Percentiles rank a stretch among this genome's conserved stretches.
phyloP scores from a whole-genome alignment of 2,113 vertebrate genomes.

The Anas platyrhynchos region DNA sequence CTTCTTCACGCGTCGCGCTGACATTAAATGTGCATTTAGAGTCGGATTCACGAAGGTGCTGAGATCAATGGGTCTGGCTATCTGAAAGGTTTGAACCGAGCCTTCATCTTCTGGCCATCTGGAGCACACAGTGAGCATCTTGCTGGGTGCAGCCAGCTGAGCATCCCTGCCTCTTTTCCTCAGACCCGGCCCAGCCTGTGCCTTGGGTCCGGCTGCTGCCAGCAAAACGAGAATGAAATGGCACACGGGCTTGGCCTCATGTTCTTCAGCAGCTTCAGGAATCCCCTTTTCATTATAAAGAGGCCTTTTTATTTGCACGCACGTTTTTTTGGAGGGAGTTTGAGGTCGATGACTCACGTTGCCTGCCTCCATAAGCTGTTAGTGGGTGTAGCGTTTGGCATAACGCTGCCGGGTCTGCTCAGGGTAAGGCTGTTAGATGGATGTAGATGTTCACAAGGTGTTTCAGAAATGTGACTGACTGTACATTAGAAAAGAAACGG shows the following conservation, averaged over 20 bases:
- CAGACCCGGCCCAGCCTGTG: fast-evolving
- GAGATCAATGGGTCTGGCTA: not conserved
- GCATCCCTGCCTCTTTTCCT: not conserved
- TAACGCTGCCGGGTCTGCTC: not conserved
- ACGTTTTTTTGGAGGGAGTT: not conserved
- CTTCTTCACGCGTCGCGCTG: not conserved
- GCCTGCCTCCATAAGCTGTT: not conserved
- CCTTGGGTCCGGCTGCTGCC: not conserved
- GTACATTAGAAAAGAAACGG: not conserved
- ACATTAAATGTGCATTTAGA: not conserved
- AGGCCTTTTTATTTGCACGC: not conserved
- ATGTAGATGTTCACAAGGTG: not conserved
- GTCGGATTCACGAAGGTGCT: not conserved
- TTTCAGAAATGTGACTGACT: fast-evolving
- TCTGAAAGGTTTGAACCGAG: not conserved
- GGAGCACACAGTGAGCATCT: not conserved
- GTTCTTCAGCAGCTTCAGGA: not conserved
- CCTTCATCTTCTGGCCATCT: not conserved
- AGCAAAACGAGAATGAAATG: fast-evolving
- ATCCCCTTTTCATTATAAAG: not conserved
- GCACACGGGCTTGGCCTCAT: fast-evolving
- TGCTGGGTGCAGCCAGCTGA: fast-evolving
- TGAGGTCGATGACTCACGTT: fast-evolving
- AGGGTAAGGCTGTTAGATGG: not conserved
- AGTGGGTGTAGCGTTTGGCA: not conserved